Conservation (phyloP, 1,140 invertebrate genomes). For the Stegodyphus mimosarum region DNA sequence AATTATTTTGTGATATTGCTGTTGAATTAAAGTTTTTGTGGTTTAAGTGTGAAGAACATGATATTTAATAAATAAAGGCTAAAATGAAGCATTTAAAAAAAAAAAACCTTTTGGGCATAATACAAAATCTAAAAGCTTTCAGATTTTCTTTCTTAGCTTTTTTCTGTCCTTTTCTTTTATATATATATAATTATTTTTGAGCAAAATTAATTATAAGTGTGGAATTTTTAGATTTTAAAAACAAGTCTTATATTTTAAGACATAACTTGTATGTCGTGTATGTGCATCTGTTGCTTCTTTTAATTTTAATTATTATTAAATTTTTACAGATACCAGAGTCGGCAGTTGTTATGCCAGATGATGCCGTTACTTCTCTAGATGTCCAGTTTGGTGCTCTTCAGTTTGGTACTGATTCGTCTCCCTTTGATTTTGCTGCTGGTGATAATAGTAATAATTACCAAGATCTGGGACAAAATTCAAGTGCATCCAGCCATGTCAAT, state of each 20-base stretch:
- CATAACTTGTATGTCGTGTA: no score
- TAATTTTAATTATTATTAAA: background rate
- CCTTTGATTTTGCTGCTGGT: constrained; percentile 63
- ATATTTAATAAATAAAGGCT: no score
- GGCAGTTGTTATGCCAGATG: constrained; percentile 95
- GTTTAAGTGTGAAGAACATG: no score
- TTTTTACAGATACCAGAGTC: constrained; percentile 82
- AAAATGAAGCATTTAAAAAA: no score
- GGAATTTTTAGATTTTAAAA: no score
- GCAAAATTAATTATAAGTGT: no score
- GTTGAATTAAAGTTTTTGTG: no score
- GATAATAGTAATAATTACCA: constrained; percentile 42
- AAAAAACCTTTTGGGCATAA: no score
- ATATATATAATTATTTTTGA: background rate
- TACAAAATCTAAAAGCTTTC: no score
- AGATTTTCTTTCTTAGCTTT: no score
- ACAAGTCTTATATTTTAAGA: no score
- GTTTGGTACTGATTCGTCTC: constrained; percentile 76
- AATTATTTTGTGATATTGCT: no score
- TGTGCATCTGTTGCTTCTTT: background rate
- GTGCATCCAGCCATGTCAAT: constrained; percentile 40
- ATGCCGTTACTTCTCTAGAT: constrained; percentile 85
- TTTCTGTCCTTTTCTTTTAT: background rate
- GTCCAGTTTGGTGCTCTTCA: constrained; percentile 94
- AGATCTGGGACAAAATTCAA: constrained; percentile 46